Evolutionary conservation across 2,797 vertebrate species (phyloP).

Genomic region (Lutjanus argentimaculatus): DNA sequence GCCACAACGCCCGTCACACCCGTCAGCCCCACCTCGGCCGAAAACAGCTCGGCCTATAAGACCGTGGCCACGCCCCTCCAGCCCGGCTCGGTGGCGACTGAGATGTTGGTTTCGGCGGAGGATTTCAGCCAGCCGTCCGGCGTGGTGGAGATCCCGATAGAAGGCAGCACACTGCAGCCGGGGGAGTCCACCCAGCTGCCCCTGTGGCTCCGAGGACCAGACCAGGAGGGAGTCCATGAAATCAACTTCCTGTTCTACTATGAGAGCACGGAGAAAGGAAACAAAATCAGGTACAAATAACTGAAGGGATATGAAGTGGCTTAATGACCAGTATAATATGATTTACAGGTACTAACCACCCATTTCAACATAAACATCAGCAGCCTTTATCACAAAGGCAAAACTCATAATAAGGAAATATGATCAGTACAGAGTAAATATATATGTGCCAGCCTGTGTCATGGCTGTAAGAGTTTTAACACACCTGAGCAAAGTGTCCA

Average conservation of each 20-base stretch:
- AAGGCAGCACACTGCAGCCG: slow-evolving; percentile 86
- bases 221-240: slow-evolving; percentile 97
- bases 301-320: not conserved
- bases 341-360: not conserved
- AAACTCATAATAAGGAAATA: not conserved
- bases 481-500: not conserved
- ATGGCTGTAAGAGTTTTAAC: not conserved
- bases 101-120: slow-evolving; percentile 69
- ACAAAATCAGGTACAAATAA: slow-evolving; percentile 88
- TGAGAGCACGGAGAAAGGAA: slow-evolving; percentile 90
- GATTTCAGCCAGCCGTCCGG: slow-evolving; percentile 78
- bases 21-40: slow-evolving; percentile 90
- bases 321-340: not conserved
- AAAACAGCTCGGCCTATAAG: slow-evolving; percentile 96
- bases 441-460: not conserved
- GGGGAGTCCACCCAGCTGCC: slow-evolving; percentile 94
- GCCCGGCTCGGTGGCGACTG: slow-evolving; percentile 81
- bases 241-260: slow-evolving; percentile 99
- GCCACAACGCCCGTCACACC: slow-evolving; percentile 86
- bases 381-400: not conserved
- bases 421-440: not conserved
- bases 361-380: not conserved
- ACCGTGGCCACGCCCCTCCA: slow-evolving; percentile 87
- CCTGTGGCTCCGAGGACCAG: slow-evolving; percentile 96
- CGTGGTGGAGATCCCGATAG: slow-evolving; percentile 88